Percentiles rank a stretch among this genome's conserved stretches.
These are phyloP conservation scores for Drosophila repletoides DNA, from an alignment of 1,140 invertebrate genomes.

Conservation along the genomic window DNA sequence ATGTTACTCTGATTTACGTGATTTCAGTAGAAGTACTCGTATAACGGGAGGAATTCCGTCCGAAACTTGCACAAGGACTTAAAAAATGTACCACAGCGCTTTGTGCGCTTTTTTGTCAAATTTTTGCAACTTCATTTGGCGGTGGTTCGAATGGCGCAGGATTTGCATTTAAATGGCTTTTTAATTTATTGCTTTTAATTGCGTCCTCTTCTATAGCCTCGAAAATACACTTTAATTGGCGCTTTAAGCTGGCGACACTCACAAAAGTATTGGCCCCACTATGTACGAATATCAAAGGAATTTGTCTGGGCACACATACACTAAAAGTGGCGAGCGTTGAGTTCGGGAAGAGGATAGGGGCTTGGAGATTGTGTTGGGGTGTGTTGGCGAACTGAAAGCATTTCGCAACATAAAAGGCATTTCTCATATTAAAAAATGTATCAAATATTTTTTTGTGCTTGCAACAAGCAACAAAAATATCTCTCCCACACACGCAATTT, in stretches of 20 bases:
- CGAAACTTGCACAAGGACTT: too few relatives aligned
- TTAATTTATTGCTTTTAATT: slow-evolving; percentile 73
- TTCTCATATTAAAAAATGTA: slow-evolving; percentile 77
- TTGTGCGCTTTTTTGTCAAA: slow-evolving; percentile 26
- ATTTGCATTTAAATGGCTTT: slow-evolving; percentile 69
- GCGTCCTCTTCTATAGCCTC: not conserved
- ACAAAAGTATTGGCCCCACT: slow-evolving; percentile 14
- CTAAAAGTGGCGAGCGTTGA: not conserved
- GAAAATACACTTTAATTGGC: slow-evolving; percentile 38
- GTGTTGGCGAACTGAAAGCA: slow-evolving; percentile 38
- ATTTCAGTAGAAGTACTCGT: slow-evolving; percentile 40
- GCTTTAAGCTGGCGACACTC: slow-evolving; percentile 40
- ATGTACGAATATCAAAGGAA: slow-evolving; percentile 53
- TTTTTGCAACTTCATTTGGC: slow-evolving; percentile 48
- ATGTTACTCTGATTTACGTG: slow-evolving; percentile 75
- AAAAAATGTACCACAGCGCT: not conserved
- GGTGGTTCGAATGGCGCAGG: not conserved
- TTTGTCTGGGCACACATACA: slow-evolving; percentile 23
- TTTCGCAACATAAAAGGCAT: slow-evolving; percentile 72
- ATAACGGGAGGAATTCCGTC: too few relatives aligned
- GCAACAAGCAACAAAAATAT: slow-evolving; percentile 58
- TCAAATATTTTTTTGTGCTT: slow-evolving; percentile 76
- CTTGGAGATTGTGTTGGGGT: not conserved
- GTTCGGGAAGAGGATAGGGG: not conserved
- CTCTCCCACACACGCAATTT: slow-evolving; percentile 70